Evolutionary conservation across 1,140 invertebrate genomes (phyloP), one percentile per base, ranked within the genome.

Genomic region (Radopholus similis): DNA sequence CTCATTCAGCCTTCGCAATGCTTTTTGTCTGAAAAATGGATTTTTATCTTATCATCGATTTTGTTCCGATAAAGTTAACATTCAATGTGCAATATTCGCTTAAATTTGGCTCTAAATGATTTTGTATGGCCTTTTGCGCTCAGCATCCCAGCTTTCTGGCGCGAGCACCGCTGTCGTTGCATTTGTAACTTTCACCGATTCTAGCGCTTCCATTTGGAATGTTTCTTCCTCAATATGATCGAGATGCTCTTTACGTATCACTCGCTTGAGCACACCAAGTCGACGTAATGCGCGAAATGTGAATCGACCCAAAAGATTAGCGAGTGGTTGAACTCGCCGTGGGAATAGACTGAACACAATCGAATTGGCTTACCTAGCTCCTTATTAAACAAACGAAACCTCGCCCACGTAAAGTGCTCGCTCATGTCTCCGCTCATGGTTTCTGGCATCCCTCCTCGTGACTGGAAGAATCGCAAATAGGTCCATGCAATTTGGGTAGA

Each of bases 381-480:
- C 8, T 62, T 4, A 62, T 21, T 60, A 63, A 64, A 64, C 32
- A 64, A 4, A 74, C 6, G 37, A 26, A 59, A 73, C 72, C 75
- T 73, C 15, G 68, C 28, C 72, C 72, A 74, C n/a, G 70, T 32
- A 38, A 74, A 74, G 30, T 74, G 72, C 18, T 74, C 72, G 49
- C 72, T 74, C n/a, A 70, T 23, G 32, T 74, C 72, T 18, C 72
- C 72, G 28, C 63, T 32, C 34, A 44, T 38, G 18, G 55, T 23
- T 13, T 74, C 44, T 5, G 32, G 37, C 26, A 64, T 75, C 23
- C 23, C 49, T 13, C 47, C 71, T 9, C 63, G 49, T 28, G 23
- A 37, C 63, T 80, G 72, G 53, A 71, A 70, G 54, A 82, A 80
- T n/a, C 78, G 77, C 28, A 80, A 72, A 68, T 80, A 80, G 3